Conservation (phyloP, 2,888 invertebrate genomes). For the Leucania comma region DNA sequence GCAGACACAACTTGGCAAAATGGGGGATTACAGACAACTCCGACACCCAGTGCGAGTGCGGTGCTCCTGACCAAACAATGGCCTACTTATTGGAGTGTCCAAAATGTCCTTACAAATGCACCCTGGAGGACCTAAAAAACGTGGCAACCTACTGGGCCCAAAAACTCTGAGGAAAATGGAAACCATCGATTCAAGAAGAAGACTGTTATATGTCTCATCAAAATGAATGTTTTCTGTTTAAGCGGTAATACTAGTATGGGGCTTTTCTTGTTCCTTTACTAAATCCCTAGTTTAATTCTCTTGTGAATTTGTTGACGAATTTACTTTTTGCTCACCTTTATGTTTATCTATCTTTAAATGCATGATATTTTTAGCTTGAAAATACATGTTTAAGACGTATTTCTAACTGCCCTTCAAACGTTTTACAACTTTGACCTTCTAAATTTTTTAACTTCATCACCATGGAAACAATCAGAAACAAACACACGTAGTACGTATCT, state of each 20-base stretch:
- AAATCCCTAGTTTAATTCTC: background rate
- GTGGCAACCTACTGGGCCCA: no score
- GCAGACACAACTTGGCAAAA: no score
- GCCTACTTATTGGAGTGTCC: no score
- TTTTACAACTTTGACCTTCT: background rate
- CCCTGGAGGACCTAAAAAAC: no score
- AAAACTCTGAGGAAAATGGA: no score
- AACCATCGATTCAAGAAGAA: no score
- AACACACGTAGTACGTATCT: constrained; percentile 33
- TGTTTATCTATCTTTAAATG: background rate
- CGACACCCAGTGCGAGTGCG: no score
- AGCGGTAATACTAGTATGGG: no score
- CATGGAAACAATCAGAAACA: constrained; percentile 39
- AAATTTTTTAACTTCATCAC: constrained; percentile 23
- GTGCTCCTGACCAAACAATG: no score
- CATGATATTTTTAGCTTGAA: background rate
- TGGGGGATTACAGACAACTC: no score
- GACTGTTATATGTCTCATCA: no score
- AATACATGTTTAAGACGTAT: background rate
- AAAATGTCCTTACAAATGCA: no score
- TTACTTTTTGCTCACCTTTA: background rate
- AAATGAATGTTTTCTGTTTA: background rate
- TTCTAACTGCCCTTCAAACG: constrained; percentile 19
- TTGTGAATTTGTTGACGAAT: background rate
- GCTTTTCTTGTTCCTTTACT: background rate